Evolutionary conservation across 2,888 invertebrate genomes (phyloP).

Genomic region (Lacanobia wlatinum): DNA sequence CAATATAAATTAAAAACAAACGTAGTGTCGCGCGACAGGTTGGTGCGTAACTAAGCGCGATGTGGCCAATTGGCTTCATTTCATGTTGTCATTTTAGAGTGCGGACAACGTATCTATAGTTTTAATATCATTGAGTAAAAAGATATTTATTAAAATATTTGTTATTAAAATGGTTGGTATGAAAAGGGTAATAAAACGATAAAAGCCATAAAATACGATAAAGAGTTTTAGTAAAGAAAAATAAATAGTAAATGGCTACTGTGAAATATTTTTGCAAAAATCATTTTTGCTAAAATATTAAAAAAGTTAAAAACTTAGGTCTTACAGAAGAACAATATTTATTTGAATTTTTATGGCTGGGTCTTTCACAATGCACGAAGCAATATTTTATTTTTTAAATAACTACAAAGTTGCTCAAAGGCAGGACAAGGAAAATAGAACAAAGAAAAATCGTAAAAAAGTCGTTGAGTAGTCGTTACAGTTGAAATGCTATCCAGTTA

Average conservation of each 20-base stretch:
- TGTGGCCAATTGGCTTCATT: no score
- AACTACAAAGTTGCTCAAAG: conserved; percentile 4
- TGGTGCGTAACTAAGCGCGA: no score
- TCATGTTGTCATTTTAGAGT: no score
- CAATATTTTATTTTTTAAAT: conserved; percentile 2
- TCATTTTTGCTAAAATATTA: no score
- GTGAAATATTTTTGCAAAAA: conserved; percentile 12
- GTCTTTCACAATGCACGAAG: conserved; percentile 18
- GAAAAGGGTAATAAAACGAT: neutral
- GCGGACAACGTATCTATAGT: no score
- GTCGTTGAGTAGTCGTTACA: neutral
- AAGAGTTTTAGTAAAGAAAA: neutral
- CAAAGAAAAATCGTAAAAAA: conserved; percentile 18
- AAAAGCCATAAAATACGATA: conserved; percentile 1
- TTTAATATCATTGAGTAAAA: no score
- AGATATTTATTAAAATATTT: neutral
- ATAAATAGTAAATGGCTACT: conserved; percentile 5
- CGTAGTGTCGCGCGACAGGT: no score
- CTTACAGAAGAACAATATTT: conserved; percentile 31
- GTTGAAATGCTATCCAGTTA: conserved; percentile 15
- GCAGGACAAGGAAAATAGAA: conserved; percentile 15
- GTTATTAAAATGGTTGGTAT: neutral
- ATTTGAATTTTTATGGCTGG: neutral
- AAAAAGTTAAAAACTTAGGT: conserved; percentile 5
- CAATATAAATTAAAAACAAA: no score